Percentiles rank a stretch among this genome's conserved stretches.
Conservation (phyloP, 2,797 vertebrate genomes). For the Fistularia commersonii region DNA sequence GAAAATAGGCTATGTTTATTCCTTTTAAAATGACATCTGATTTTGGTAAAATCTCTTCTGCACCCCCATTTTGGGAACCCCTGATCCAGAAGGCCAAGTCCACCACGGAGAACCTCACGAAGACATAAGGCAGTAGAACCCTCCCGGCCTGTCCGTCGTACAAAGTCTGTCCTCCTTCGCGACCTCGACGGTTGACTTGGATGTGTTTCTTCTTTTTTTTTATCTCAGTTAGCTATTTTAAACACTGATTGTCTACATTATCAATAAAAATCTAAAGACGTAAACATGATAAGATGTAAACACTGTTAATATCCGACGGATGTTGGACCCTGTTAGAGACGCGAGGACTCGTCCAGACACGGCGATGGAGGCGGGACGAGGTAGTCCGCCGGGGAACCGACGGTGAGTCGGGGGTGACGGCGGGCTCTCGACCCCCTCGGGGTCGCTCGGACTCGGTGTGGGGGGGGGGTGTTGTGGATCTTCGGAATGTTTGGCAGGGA, state of each 20-base stretch:
- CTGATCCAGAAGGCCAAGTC: too few species aligned
- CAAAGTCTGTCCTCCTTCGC: not conserved
- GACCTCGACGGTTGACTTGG: not conserved
- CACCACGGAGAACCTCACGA: conserved; percentile 16
- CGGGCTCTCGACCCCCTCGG: conserved; percentile 15
- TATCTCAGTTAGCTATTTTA: conserved; percentile 17
- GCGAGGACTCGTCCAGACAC: conserved; percentile 24
- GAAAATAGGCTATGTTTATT: too few species aligned
- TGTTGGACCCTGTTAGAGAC: conserved; percentile 55
- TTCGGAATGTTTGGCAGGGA: conserved; percentile 53
- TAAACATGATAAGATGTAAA: conserved; percentile 62
- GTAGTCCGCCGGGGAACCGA: conserved; percentile 57
- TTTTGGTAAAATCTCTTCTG: too few species aligned
- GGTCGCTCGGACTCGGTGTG: conserved; percentile 11
- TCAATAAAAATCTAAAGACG: conserved; percentile 49
- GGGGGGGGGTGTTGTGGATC: conserved; percentile 6
- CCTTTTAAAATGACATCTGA: too few species aligned
- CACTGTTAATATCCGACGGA: conserved; percentile 39
- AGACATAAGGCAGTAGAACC: conserved; percentile 57
- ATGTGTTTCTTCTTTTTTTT: conserved; percentile 3
- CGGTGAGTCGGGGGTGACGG: conserved; percentile 9
- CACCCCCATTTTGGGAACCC: too few species aligned
- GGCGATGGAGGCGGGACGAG: conserved; percentile 49
- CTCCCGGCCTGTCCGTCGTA: conserved; percentile 1
- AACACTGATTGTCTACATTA: conserved; percentile 75